Conservation (phyloP, 2,888 invertebrate genomes). For the Noctua janthina region DNA sequence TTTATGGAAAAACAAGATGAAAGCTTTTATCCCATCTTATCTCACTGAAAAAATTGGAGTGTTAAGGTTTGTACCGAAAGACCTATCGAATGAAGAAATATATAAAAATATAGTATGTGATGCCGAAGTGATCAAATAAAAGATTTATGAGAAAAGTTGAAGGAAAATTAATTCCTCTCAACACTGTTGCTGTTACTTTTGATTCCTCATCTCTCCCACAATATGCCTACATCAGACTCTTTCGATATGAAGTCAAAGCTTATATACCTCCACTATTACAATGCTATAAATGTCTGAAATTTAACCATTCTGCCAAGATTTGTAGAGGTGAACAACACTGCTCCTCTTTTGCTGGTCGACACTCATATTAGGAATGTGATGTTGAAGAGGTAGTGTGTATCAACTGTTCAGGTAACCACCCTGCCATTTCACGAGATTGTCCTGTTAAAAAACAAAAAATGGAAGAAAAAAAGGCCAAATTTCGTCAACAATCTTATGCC, state of each 20-base stretch:
- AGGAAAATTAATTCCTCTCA: neutral
- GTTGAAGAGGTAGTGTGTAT: neutral
- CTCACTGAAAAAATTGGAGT: too few relatives aligned
- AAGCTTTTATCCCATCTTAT: too few relatives aligned
- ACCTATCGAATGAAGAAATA: too few relatives aligned
- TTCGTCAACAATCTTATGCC: slow-evolving; percentile 4
- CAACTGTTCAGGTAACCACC: neutral
- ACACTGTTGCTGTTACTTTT: neutral
- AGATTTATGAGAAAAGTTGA: too few relatives aligned
- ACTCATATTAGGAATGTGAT: slow-evolving; percentile 1
- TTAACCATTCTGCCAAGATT: neutral
- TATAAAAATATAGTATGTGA: too few relatives aligned
- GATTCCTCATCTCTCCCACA: neutral
- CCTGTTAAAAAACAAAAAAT: slow-evolving; percentile 4
- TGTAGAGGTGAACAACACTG: neutral
- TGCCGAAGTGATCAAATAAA: too few relatives aligned
- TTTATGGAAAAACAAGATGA: too few relatives aligned
- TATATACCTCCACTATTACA: neutral
- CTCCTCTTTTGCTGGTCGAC: neutral
- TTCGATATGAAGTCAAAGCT: neutral
- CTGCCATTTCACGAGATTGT: slow-evolving; percentile 2
- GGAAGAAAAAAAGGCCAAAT: slow-evolving; percentile 7
- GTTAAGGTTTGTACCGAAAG: too few relatives aligned
- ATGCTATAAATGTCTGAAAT: neutral
- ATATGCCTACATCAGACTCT: neutral